phyloP scores from a whole-genome alignment of 2,113 vertebrate species.

The Eira barbara region DNA sequence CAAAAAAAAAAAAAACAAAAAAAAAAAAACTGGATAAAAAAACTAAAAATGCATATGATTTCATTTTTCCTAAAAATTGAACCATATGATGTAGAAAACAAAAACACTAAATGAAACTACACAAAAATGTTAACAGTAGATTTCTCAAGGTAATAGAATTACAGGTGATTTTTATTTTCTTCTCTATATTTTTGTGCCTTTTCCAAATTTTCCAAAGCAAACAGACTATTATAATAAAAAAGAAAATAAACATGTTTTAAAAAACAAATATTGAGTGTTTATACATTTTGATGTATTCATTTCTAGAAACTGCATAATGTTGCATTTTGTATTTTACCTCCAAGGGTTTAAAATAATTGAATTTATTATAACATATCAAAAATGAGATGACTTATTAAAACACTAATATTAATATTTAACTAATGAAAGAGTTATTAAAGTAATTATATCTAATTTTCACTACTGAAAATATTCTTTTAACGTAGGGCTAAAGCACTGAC shows the following conservation, averaged over 20 bases:
- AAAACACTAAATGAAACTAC: neutral
- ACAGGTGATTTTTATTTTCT: neutral
- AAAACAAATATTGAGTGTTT: neutral
- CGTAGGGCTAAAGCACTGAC: neutral
- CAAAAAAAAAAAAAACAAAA: neutral
- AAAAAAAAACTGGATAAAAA: neutral
- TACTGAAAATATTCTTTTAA: slow-evolving; percentile 1
- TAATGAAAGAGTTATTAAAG: slow-evolving; percentile 8
- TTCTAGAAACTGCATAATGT: neutral
- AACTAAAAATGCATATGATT: neutral
- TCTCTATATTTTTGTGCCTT: neutral
- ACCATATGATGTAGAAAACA: neutral
- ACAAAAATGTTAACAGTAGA: neutral
- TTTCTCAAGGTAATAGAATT: neutral
- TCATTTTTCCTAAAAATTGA: neutral
- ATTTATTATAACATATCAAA: neutral
- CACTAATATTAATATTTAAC: slow-evolving; percentile 10
- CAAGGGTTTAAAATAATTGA: neutral
- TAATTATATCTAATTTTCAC: neutral
- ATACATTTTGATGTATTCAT: neutral
- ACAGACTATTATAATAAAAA: neutral
- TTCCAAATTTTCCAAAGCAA: slow-evolving; percentile 12
- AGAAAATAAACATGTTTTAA: neutral
- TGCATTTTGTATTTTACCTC: neutral
- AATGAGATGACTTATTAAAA: slow-evolving; percentile 10